Conservation (phyloP, 2,113 vertebrate genomes). For the Sapajus apella region DNA sequence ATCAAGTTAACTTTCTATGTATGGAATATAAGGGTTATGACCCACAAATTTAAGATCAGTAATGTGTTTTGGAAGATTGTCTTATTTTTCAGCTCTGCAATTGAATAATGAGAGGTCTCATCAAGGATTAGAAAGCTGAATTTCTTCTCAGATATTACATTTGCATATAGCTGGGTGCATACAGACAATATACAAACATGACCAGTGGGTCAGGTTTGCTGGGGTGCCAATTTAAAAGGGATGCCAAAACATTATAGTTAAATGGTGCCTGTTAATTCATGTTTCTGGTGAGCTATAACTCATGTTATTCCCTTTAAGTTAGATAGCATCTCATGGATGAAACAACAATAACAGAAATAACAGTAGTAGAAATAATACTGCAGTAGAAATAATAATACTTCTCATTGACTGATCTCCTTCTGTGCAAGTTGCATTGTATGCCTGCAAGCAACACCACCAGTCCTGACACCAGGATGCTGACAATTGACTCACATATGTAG, state of each 20-base stretch:
- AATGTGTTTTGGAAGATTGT: not conserved
- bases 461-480: not conserved
- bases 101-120: not conserved
- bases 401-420: not conserved
- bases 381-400: not conserved
- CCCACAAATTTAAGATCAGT: not conserved
- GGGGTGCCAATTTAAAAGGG: not conserved
- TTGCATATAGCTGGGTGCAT: not conserved
- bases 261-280: not conserved
- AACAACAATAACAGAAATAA: conserved; percentile 15
- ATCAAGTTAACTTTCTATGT: not conserved
- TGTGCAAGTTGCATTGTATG: not conserved
- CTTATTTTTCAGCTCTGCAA: not conserved
- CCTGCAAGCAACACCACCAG: not conserved
- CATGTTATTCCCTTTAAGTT: not conserved
- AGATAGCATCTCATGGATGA: not conserved
- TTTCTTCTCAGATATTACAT: not conserved
- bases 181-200: not conserved
- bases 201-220: not conserved
- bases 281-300: not conserved
- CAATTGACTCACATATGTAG: not conserved
- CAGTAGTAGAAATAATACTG: not conserved
- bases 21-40: not conserved
- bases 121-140: not conserved
- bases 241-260: not conserved